These are phyloP conservation scores for Syngnathus scovelli DNA, from an alignment of 2,113 vertebrate species.

Conservation along the genomic window DNA sequence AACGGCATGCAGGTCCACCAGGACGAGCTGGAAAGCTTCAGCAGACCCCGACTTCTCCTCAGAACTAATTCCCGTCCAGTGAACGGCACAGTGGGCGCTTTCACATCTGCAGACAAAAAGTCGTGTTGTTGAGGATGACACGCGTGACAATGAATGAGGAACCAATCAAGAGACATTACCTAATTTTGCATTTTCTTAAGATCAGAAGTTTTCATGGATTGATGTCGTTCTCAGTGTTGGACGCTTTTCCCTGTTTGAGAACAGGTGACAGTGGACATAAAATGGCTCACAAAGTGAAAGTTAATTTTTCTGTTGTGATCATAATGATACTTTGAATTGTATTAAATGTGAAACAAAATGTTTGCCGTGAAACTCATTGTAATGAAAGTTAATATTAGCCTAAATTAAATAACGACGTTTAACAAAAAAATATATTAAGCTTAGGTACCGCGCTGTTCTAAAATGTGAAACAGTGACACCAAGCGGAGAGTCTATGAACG, in stretches of 20 bases:
- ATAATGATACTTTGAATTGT: not conserved
- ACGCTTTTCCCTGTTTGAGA: not conserved
- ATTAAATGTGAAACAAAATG: not conserved
- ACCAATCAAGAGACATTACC: not conserved
- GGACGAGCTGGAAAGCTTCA: not conserved
- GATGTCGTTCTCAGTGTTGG: not conserved
- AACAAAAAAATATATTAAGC: not conserved
- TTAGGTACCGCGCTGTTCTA: not conserved
- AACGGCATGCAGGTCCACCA: constrained; percentile 54
- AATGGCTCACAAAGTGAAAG: not conserved
- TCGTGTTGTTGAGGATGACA: constrained; percentile 46
- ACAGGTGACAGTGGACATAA: not conserved
- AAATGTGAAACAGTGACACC: not conserved
- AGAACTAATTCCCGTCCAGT: constrained; percentile 48
- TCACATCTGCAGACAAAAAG: constrained; percentile 50
- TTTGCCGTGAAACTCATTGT: not conserved
- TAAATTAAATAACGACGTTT: too few species aligned
- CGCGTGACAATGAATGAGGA: not conserved
- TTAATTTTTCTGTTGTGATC: not conserved
- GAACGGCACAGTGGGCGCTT: not conserved
- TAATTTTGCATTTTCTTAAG: not conserved
- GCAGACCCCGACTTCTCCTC: constrained; percentile 32
- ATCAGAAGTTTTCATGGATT: not conserved
- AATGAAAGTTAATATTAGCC: too few species aligned
- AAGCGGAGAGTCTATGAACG: not conserved